Conservation (phyloP, 2,113 vertebrate genomes). For the Catharus minimus region DNA sequence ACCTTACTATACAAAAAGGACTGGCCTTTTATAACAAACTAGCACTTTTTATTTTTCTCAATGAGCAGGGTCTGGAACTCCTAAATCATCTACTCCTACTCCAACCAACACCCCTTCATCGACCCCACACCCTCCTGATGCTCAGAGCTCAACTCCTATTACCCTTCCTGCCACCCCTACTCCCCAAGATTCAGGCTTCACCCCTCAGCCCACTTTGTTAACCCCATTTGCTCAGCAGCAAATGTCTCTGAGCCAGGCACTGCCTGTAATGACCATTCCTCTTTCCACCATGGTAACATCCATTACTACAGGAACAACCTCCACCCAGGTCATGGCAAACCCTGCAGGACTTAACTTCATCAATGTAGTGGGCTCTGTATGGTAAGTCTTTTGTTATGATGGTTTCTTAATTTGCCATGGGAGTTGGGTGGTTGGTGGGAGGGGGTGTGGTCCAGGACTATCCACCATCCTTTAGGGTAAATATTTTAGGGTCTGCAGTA, state of each 20-base stretch:
- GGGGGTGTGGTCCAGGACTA: not conserved
- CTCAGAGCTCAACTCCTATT: slow-evolving; percentile 84
- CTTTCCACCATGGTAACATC: slow-evolving; percentile 94
- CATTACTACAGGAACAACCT: slow-evolving; percentile 89
- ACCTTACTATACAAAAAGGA: slow-evolving; percentile 73
- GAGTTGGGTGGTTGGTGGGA: not conserved
- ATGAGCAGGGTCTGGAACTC: slow-evolving; percentile 94
- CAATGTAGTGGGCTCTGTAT: slow-evolving; percentile 94
- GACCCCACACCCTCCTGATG: slow-evolving; percentile 89
- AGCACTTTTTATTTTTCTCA: slow-evolving; percentile 81
- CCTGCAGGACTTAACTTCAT: slow-evolving; percentile 93
- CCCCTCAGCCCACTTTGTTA: slow-evolving; percentile 87
- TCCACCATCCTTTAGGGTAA: not conserved
- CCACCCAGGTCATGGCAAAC: slow-evolving; percentile 92
- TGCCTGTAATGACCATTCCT: slow-evolving; percentile 96
- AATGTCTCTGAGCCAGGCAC: slow-evolving; percentile 88
- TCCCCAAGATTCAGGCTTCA: slow-evolving; percentile 84
- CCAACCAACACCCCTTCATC: slow-evolving; percentile 95
- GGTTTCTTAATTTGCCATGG: not conserved
- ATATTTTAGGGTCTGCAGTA: not conserved
- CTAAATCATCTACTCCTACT: slow-evolving; percentile 96
- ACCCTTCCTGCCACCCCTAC: slow-evolving; percentile 82
- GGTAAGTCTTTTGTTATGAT: slow-evolving; percentile 78
- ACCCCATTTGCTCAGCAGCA: slow-evolving; percentile 93
- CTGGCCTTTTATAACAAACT: slow-evolving; percentile 82